phyloP scores from a whole-genome alignment of 2,113 vertebrate species.

The Geococcyx californianus region DNA sequence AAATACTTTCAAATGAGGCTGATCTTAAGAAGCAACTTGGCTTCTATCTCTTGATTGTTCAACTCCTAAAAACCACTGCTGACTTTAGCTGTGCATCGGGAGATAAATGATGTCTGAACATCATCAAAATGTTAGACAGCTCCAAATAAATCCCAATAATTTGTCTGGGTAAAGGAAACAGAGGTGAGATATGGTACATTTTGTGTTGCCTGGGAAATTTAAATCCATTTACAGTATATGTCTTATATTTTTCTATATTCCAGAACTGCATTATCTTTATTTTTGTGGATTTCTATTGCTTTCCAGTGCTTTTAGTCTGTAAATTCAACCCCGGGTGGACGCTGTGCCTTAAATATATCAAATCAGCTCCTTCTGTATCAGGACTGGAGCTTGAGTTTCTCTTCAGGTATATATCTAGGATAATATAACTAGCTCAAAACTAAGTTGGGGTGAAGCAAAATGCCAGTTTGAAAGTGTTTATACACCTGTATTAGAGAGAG shows the following conservation, averaged over 20 bases:
- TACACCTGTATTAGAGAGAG: not conserved
- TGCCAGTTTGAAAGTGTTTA: not conserved
- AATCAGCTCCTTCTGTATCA: not conserved
- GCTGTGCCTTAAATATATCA: not conserved
- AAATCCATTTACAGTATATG: not conserved
- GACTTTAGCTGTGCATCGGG: not conserved
- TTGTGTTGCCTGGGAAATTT: conserved; percentile 2
- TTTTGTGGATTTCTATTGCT: not conserved
- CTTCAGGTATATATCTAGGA: not conserved
- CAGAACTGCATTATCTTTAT: not conserved
- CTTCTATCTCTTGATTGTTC: not conserved
- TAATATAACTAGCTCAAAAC: not conserved
- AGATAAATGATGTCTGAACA: not conserved
- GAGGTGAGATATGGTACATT: not conserved
- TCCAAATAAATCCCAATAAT: not conserved
- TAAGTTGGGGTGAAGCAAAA: not conserved
- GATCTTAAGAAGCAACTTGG: not conserved
- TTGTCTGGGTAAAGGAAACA: not conserved
- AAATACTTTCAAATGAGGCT: not conserved
- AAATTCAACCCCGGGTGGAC: not conserved
- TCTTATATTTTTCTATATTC: conserved; percentile 12
- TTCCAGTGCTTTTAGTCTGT: conserved; percentile 3
- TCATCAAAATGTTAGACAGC: not conserved
- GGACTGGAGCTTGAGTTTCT: not conserved
- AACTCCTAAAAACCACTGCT: not conserved